Evolutionary conservation across 2,888 invertebrate genomes (phyloP).

Genomic region (Isotomurus palustris): DNA sequence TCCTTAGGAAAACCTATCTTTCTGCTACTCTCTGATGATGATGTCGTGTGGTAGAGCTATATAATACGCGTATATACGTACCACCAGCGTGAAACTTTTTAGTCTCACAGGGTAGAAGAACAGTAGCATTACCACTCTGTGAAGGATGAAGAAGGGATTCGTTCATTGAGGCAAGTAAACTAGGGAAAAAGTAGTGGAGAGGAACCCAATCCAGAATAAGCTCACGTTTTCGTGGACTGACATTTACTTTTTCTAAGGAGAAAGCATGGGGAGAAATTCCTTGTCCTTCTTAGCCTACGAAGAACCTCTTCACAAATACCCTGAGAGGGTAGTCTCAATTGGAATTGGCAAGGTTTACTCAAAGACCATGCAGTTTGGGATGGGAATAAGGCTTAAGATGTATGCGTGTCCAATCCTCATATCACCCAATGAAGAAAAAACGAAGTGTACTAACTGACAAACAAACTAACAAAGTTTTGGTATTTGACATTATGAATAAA

Average conservation of each 20-base stretch:
- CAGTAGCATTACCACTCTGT: too few species aligned
- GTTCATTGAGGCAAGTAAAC: too few species aligned
- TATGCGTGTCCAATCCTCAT: conserved; percentile 14
- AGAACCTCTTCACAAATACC: not conserved
- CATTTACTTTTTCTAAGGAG: too few species aligned
- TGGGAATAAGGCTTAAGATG: not conserved
- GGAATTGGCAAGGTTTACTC: not conserved
- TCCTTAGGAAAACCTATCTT: not conserved
- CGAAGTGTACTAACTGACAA: conserved; percentile 4
- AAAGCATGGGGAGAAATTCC: not conserved
- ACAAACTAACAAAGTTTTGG: conserved; percentile 11
- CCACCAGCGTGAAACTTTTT: too few species aligned
- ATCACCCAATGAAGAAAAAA: conserved; percentile 1
- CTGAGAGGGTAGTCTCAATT: not conserved
- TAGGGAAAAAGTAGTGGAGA: too few species aligned
- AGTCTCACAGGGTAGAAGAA: too few species aligned
- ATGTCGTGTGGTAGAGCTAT: too few species aligned
- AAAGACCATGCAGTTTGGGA: not conserved
- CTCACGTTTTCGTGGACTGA: too few species aligned
- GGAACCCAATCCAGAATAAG: too few species aligned
- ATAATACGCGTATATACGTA: too few species aligned
- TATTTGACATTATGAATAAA: conserved; percentile 18
- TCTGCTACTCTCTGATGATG: too few species aligned
- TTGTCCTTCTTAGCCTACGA: not conserved
- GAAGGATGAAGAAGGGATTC: too few species aligned